A percentile compares a stretch with the other conserved stretches of the same genome.
Evolutionary conservation across 2,888 invertebrate genomes (phyloP).

Genomic region (Sminthurides aquaticus): DNA sequence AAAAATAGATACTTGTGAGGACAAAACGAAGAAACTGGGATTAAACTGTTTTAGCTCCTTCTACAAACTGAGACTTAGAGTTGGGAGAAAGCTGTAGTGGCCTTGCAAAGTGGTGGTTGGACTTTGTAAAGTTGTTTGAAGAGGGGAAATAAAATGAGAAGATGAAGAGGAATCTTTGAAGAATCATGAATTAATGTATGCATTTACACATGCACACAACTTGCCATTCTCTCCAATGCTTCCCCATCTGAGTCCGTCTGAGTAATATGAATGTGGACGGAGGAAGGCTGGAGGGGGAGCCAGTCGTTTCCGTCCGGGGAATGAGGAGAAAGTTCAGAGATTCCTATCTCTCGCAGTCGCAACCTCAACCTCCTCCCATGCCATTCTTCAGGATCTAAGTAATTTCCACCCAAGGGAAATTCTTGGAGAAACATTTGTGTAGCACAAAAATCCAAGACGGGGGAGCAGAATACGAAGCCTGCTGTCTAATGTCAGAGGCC

Average conservation of each 20-base stretch:
- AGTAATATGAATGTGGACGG: too few species aligned
- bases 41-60: too few species aligned
- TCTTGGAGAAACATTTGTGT: background rate
- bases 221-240: background rate
- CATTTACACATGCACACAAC: background rate
- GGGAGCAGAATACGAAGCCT: background rate
- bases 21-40: too few species aligned
- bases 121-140: too few species aligned
- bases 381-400: background rate
- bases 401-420: background rate
- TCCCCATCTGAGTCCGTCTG: conserved; percentile 3
- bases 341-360: background rate
- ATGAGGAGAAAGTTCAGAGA: too few species aligned
- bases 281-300: too few species aligned
- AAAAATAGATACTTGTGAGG: too few species aligned
- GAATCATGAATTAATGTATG: background rate
- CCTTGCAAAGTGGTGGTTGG: too few species aligned
- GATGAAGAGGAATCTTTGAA: background rate
- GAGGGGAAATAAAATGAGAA: too few species aligned
- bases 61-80: too few species aligned
- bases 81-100: too few species aligned
- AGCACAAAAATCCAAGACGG: background rate
- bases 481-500: background rate
- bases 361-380: background rate
- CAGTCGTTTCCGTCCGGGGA: too few species aligned